Evolutionary conservation across 2,113 vertebrate species (phyloP).

Genomic region (Thinocorus orbignyianus): DNA sequence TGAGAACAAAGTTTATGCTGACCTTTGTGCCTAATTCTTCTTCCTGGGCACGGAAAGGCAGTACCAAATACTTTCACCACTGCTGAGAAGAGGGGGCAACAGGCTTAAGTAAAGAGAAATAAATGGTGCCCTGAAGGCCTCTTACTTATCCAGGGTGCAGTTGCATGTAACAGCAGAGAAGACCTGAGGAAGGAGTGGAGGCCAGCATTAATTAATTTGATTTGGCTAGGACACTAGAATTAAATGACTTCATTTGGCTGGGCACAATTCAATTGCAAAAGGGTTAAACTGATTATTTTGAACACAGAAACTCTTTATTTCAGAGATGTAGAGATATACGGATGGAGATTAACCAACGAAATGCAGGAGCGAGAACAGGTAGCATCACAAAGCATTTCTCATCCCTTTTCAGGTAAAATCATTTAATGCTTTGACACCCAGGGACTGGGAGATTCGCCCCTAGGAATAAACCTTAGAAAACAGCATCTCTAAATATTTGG

Average conservation of each 20-base stretch:
- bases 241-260: neutral
- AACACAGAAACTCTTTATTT: slow-evolving; percentile 10
- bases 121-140: neutral
- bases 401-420: neutral
- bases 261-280: neutral
- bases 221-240: slow-evolving; percentile 1
- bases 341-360: neutral
- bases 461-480: neutral
- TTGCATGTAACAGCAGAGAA: neutral
- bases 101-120: neutral
- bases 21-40: neutral
- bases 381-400: neutral
- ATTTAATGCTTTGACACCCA: neutral
- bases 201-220: slow-evolving; percentile 22
- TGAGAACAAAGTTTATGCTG: neutral
- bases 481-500: neutral
- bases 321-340: neutral
- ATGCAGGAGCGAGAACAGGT: neutral
- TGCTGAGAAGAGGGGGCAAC: neutral
- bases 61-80: neutral
- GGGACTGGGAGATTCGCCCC: neutral
- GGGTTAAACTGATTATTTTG: neutral
- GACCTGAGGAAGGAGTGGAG: neutral
- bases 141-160: neutral
- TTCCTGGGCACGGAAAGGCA: neutral